Evolutionary conservation across 2,888 invertebrate genomes (phyloP), one percentile per base, ranked within the genome.

Genomic region (Gymnoscelis rufifasciata): DNA sequence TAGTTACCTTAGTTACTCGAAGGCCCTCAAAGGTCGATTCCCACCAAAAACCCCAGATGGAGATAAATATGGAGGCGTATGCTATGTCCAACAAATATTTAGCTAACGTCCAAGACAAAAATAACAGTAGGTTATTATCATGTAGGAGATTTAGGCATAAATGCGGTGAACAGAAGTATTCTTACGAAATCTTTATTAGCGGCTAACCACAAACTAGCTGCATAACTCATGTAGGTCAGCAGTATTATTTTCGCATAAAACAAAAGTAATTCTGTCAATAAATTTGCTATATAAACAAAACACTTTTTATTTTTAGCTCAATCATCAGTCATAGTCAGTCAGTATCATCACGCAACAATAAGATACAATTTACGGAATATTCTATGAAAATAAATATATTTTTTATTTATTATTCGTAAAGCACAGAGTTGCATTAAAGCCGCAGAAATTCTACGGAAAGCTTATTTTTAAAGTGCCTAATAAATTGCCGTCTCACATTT

Each of bases 301-400:
- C 62, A 68, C 60, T 61, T 60, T 54, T 57, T 68, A 62, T 64
- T 61, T 67, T 57, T 54, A 60, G 56, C 40, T 24, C 35, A 38
- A 44, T 29, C 38, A 44, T 11, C 47, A 19, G 19, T 3, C n/a
- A n/a, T n/a, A n/a, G n/a, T n/a, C n/a, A n/a, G n/a, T n/a, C n/a
- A n/a, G n/a, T n/a, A n/a, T n/a, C n/a, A n/a, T n/a, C n/a, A 38
- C 43, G 37, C 30, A 28, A 13, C 11, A 26, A 13, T 27, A 37
- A 19, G 39, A 31, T 19, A 43, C 37, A 28, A 40, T 38, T 27
- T 29, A 31, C 27, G 38, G 30, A 31, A 35, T 13, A n/a, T 8
- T 10, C 26, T 47, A 43, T 43, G 5, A 43, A n/a, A n/a, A n/a
- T n/a, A n/a, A n/a, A 30, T 13, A 29, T 12, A 40, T 8, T 15